Base-by-base conservation (phyloP, 2,888 invertebrate species). In the Timandra comae region DNA sequence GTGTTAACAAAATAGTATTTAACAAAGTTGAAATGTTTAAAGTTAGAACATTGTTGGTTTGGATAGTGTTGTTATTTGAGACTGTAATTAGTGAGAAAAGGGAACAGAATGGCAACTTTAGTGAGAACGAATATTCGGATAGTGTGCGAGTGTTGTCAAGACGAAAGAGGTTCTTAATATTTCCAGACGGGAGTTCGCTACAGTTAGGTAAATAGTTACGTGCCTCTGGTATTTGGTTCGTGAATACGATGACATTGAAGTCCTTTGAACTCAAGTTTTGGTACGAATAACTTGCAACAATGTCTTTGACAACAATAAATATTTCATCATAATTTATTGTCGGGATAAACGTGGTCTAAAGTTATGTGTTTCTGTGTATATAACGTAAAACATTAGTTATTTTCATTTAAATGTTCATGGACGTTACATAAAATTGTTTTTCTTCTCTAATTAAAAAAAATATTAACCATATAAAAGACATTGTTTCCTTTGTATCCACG, bases 151-250 rank as follows among this genome's bases (percentile, higher is more conserved):
- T 67, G 29, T 59, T 88, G 54, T 88, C 88, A 19, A 77, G 89
- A 49, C 76, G 79, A 52, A 88, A 88, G 66, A 85, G 89, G 61
- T 89, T 86, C 65, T 57, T 89, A 58, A 75, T 86, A 55, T 89
- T 89, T 68, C 89, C 89, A 29, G 87, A 87, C 45, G 89, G 89
- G 37, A 88, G 88, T 58, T 89, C 89, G 37, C 56, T 89, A 39
- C 89, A 89, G 77, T 84, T 90, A 56, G 87, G 88, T 88, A 58
- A 49, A 49, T 51, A 59, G 44, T 54, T 47, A 46, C 36, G 32
- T 36, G 33, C 45, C 32, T 33, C 41, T 46, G 46, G 46, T 48
- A 48, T 57, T 52, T 48, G 29, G 38, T 37, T 31, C 27, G 27
- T 43, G 41, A 43, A 25, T 16, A 36, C 29, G 29, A 36, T 25